These are phyloP conservation scores for Hirudo medicinalis DNA, from an alignment of 1,140 invertebrate species.

Conservation along the genomic window DNA sequence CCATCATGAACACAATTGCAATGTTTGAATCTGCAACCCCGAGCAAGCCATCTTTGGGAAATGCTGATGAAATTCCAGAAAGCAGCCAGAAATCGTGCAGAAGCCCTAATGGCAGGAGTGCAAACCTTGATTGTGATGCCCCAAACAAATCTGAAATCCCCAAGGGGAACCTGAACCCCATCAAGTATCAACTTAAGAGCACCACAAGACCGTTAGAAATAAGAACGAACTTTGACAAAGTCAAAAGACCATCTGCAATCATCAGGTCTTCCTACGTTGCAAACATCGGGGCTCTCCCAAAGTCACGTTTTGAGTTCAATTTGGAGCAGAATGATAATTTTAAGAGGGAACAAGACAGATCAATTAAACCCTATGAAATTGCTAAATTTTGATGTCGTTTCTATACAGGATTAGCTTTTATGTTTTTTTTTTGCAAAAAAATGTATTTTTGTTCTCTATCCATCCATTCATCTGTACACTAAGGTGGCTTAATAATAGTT, in stretches of 20 bases:
- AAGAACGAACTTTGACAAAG: neutral
- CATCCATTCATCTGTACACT: no score
- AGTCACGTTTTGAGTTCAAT: neutral
- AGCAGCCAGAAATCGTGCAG: neutral
- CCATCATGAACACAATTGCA: neutral
- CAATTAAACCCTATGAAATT: no score
- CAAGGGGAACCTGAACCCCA: neutral
- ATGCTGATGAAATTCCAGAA: neutral
- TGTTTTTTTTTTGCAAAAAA: no score
- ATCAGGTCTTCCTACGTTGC: slow-evolving; percentile 1
- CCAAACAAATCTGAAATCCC: no score
- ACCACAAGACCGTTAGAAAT: neutral
- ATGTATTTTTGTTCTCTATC: no score
- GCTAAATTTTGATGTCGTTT: no score
- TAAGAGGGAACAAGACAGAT: neutral
- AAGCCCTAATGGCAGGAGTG: neutral
- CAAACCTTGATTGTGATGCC: neutral
- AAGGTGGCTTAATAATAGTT: no score
- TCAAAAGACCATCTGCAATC: neutral
- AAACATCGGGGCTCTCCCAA: neutral
- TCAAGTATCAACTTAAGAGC: neutral
- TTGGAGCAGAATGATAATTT: neutral
- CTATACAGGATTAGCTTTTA: no score
- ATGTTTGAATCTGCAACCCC: slow-evolving; percentile 13
- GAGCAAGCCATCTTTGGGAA: neutral